phyloP scores from a whole-genome alignment of 2,888 invertebrate genomes.

The Pecten maximus region DNA sequence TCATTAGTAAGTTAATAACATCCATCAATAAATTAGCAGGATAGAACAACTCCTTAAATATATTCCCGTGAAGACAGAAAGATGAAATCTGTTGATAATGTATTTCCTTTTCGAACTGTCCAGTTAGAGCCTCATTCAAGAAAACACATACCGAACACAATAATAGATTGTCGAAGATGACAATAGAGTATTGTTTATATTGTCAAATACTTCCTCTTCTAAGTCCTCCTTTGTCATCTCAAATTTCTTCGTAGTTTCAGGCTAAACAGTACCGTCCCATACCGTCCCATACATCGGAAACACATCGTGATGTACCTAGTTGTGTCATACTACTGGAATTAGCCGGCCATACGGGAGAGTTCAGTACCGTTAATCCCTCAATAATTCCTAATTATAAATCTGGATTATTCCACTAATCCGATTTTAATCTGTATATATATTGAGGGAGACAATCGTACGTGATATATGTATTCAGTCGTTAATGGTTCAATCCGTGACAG shows the following conservation, averaged over 20 bases:
- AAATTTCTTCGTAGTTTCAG: background rate
- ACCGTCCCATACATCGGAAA: background rate
- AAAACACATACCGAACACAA: too few species aligned
- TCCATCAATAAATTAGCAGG: too few species aligned
- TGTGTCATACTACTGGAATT: background rate
- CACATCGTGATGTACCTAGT: background rate
- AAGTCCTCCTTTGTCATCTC: background rate
- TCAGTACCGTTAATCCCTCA: background rate
- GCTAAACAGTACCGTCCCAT: background rate
- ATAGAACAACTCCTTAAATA: too few species aligned
- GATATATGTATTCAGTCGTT: background rate
- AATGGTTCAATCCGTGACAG: background rate
- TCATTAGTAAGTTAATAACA: too few species aligned
- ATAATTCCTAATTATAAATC: constrained; percentile 23
- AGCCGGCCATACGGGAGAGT: background rate
- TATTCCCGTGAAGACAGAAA: too few species aligned
- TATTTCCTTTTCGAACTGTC: background rate
- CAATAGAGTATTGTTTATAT: background rate
- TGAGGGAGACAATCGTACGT: background rate
- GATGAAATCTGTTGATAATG: too few species aligned
- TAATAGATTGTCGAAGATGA: background rate
- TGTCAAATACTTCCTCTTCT: background rate
- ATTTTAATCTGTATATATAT: constrained; percentile 8
- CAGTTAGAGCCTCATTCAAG: background rate
- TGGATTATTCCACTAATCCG: background rate